phyloP scores from a whole-genome alignment of 2,888 invertebrate species.

The Tetragnatha montana region DNA sequence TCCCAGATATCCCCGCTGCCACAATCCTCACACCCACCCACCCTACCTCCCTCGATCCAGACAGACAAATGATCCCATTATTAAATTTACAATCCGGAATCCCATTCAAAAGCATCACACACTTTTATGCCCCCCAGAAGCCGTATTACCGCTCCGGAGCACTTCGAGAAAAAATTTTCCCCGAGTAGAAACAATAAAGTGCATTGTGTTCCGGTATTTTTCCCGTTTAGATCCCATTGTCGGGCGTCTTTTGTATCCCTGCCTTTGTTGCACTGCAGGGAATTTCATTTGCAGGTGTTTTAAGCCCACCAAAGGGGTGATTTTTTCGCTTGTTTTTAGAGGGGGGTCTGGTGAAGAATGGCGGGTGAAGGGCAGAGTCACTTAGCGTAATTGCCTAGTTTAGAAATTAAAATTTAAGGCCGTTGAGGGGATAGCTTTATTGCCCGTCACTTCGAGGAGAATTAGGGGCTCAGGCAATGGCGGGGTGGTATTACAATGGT shows the following conservation, averaged over 20 bases:
- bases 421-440: constrained; percentile 14
- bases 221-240: constrained; percentile 43
- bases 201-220: constrained; percentile 39
- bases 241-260: constrained; percentile 38
- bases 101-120: not conserved
- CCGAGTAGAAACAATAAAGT: constrained; percentile 40
- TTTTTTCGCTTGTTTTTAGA: constrained; percentile 35
- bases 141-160: constrained; percentile 13
- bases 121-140: constrained; percentile 27
- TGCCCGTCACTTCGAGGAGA: constrained; percentile 31
- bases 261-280: constrained; percentile 50
- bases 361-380: constrained; percentile 23
- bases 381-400: constrained; percentile 52
- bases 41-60: not conserved
- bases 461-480: constrained; percentile 5
- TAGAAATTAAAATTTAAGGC: constrained; percentile 50
- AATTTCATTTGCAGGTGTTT: constrained; percentile 64
- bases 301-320: constrained; percentile 43
- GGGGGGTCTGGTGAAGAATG: constrained; percentile 8
- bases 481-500: constrained; percentile 28
- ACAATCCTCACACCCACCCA: not conserved
- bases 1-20: not conserved
- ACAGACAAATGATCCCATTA: constrained; percentile 4
- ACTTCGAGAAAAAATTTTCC: not conserved
- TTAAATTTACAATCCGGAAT: constrained; percentile 31